phyloP scores from a whole-genome alignment of 2,888 invertebrate species.

The Chouioia cunea region DNA sequence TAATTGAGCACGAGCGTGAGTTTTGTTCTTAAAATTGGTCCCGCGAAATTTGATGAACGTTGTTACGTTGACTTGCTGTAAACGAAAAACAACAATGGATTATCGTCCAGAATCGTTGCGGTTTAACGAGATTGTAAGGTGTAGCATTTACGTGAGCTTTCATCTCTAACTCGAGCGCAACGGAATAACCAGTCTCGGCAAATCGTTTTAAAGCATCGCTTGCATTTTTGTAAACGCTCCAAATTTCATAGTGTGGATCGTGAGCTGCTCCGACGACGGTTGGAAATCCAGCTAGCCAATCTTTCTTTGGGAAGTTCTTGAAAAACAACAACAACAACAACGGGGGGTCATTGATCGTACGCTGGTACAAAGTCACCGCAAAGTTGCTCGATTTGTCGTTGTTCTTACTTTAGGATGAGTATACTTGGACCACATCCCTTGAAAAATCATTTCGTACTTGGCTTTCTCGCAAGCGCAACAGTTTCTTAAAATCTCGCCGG shows the following conservation, averaged over 20 bases:
- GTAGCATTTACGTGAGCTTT: no score
- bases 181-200: constrained; percentile 91
- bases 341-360: no score
- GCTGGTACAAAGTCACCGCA: no score
- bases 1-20: constrained; percentile 9
- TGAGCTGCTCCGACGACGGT: constrained; percentile 96
- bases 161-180: constrained; percentile 79
- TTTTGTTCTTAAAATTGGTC: constrained; percentile 41
- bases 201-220: constrained; percentile 89
- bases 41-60: constrained; percentile 44
- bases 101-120: no score
- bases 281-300: constrained; percentile 44
- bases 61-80: not conserved
- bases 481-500: constrained; percentile 68
- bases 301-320: constrained; percentile 69
- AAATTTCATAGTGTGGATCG: constrained; percentile 88
- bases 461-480: constrained; percentile 98
- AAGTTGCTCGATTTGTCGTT: no score
- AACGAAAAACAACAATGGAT: no score
- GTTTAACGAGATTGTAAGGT: no score
- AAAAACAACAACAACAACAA: constrained; percentile 80
- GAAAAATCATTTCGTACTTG: constrained; percentile 89
- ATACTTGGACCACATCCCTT: constrained; percentile 95
- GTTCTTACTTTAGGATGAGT: constrained; percentile 90
- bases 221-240: constrained; percentile 89